Conservation (phyloP, 2,113 vertebrate species). For the Crotalus tigris region DNA sequence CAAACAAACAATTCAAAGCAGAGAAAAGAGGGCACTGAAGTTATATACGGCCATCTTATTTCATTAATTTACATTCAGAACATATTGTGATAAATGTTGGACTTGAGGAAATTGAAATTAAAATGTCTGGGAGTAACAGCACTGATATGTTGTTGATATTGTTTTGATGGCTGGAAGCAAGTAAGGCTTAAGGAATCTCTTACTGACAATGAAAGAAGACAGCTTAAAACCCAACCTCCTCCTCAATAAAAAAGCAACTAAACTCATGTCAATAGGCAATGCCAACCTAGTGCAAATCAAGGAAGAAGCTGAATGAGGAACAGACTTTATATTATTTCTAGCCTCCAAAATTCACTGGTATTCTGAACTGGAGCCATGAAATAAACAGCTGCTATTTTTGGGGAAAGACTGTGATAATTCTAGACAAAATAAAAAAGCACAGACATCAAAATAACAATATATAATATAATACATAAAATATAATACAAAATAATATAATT, state of each 20-base stretch:
- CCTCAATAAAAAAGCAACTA: neutral
- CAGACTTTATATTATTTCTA: neutral
- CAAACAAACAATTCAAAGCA: neutral
- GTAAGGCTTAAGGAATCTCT: neutral
- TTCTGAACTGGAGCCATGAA: neutral
- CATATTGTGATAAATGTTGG: neutral
- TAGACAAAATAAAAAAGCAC: neutral
- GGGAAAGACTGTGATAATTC: neutral
- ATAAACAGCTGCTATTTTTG: neutral
- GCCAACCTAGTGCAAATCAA: neutral
- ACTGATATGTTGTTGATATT: neutral
- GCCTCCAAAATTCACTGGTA: neutral
- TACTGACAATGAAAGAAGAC: neutral
- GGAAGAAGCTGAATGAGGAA: neutral
- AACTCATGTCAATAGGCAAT: neutral
- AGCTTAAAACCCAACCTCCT: neutral
- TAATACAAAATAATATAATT: neutral
- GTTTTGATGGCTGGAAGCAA: neutral
- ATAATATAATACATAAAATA: neutral
- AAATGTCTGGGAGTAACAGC: neutral
- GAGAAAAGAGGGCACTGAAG: neutral
- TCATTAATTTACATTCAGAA: neutral
- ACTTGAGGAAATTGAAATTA: neutral
- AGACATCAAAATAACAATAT: neutral
- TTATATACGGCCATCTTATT: neutral